Evolutionary conservation across 1,140 invertebrate species (phyloP).

Genomic region (Lamellibrachia luymesi): DNA sequence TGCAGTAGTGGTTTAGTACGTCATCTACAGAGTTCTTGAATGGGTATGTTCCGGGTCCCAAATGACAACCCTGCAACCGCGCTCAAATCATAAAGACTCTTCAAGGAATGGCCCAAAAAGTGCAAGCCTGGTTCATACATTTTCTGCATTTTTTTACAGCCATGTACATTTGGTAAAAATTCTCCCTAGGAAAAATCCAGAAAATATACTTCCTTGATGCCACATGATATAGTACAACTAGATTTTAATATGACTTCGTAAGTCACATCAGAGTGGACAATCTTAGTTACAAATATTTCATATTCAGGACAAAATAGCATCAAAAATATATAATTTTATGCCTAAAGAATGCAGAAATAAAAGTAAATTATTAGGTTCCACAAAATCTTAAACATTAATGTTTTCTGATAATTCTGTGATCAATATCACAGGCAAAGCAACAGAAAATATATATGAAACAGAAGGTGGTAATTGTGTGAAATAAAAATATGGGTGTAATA

Average conservation of each 20-base stretch:
- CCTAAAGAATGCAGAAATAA: not conserved
- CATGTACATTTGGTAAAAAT: not conserved
- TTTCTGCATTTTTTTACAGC: not conserved
- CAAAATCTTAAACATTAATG: not conserved
- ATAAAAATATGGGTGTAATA: not conserved
- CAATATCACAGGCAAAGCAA: not conserved
- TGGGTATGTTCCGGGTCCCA: conserved; percentile 52
- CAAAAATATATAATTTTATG: not conserved
- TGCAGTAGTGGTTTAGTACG: conserved; percentile 42
- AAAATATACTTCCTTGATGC: not conserved
- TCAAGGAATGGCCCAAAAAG: not conserved
- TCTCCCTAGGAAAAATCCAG: not conserved
- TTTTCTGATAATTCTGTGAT: not conserved
- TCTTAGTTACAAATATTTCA: not conserved
- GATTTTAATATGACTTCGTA: too few relatives aligned
- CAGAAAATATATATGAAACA: not conserved
- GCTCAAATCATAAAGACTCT: not conserved
- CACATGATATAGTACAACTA: not conserved
- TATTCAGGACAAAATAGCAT: not conserved
- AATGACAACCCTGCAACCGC: conserved; percentile 43
- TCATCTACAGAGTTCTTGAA: conserved; percentile 46
- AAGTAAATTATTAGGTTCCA: not conserved
- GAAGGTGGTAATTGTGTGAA: not conserved
- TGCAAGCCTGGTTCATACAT: not conserved
- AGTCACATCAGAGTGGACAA: too few relatives aligned